These are phyloP conservation scores for Colinus virginianus DNA, from an alignment of 2,113 vertebrate species.

Conservation along the genomic window DNA sequence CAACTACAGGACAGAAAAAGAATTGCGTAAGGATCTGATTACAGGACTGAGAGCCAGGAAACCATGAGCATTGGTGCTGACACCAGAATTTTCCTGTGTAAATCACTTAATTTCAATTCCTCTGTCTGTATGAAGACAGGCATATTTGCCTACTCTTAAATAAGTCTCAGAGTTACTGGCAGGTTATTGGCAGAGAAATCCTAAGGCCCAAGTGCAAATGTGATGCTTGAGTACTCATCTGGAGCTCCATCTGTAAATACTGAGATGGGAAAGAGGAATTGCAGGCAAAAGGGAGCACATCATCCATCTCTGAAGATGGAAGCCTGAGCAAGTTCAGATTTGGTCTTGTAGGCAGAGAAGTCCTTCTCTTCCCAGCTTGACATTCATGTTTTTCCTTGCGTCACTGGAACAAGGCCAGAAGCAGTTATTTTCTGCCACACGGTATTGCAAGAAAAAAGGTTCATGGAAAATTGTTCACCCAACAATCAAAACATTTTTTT, in stretches of 20 bases:
- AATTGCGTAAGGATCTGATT: neutral
- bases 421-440: neutral
- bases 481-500: neutral
- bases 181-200: neutral
- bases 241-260: neutral
- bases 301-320: neutral
- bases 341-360: neutral
- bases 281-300: neutral
- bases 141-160: neutral
- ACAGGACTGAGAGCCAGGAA: constrained; percentile 26
- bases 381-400: neutral
- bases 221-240: neutral
- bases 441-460: neutral
- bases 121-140: neutral
- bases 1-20: neutral
- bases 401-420: neutral
- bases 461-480: neutral
- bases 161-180: neutral
- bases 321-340: neutral
- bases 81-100: neutral
- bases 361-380: neutral
- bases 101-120: constrained; percentile 12
- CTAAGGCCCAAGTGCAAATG: neutral
- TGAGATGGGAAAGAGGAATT: neutral
- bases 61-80: neutral